Evolutionary conservation across 2,888 invertebrate genomes (phyloP).

Genomic region (Prosapia bicincta): DNA sequence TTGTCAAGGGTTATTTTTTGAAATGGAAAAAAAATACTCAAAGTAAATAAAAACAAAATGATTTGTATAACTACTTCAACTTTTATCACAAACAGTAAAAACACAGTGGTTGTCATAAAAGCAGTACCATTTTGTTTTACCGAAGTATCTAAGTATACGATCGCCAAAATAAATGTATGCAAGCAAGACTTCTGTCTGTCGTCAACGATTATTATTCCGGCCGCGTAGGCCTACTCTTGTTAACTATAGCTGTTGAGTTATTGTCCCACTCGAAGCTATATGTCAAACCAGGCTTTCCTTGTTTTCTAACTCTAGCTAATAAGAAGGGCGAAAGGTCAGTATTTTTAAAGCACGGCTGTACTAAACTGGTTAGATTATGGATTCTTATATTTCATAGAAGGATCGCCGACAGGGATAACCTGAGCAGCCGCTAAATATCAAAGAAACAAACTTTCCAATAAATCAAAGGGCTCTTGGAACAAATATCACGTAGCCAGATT

Average conservation of each 20-base stretch:
- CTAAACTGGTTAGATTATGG: slow-evolving; percentile 18
- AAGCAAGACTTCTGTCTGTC: background rate
- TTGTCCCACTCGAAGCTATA: background rate
- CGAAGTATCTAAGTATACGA: background rate
- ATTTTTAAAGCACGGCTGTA: background rate
- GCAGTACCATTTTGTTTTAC: background rate
- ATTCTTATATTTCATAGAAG: slow-evolving; percentile 26
- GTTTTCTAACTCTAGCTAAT: background rate
- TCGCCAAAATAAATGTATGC: background rate
- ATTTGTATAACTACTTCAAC: too few species aligned
- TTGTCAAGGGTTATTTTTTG: too few species aligned
- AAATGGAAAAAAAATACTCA: too few species aligned
- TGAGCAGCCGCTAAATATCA: background rate
- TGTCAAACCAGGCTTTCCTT: background rate
- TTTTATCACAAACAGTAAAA: background rate
- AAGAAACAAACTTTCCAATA: background rate
- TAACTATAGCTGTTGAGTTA: background rate
- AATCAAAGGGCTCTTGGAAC: background rate
- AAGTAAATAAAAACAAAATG: too few species aligned
- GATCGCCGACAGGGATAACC: background rate
- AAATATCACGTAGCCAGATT: background rate
- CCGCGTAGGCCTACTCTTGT: background rate
- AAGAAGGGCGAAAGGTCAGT: background rate
- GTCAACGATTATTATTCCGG: background rate
- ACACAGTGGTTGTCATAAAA: background rate